Conservation (phyloP, 2,888 invertebrate genomes). For the Neocrepidodera transversa region DNA sequence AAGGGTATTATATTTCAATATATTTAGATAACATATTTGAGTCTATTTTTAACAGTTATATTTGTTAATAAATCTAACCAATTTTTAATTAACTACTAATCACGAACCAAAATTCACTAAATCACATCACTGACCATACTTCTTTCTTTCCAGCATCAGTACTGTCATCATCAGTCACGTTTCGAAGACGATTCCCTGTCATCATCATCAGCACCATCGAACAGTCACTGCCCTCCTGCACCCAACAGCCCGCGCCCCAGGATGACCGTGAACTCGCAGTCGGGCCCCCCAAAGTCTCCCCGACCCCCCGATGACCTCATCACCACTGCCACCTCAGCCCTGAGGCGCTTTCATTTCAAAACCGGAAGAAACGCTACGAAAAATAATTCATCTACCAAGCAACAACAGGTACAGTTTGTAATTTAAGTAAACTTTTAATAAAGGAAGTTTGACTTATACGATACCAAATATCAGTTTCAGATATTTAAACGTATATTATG, state of each 20-base stretch:
- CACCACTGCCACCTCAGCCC: constrained; percentile 65
- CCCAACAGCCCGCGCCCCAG: constrained; percentile 59
- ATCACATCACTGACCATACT: background rate
- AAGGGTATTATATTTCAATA: too few relatives aligned
- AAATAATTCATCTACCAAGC: constrained; percentile 47
- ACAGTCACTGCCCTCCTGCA: constrained; percentile 50
- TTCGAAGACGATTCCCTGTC: constrained; percentile 24
- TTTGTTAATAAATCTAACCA: too few relatives aligned
- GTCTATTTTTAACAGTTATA: too few relatives aligned
- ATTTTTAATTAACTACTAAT: too few relatives aligned
- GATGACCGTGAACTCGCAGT: constrained; percentile 63
- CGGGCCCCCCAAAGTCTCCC: constrained; percentile 57
- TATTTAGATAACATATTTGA: too few relatives aligned
- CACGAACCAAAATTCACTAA: too few relatives aligned
- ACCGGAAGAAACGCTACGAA: constrained; percentile 64
- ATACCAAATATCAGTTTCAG: too few relatives aligned
- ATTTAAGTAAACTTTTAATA: too few relatives aligned
- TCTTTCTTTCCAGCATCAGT: constrained; percentile 30
- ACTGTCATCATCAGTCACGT: constrained; percentile 30
- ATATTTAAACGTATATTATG: too few relatives aligned
- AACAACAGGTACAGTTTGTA: constrained; percentile 39
- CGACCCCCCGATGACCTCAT: constrained; percentile 61
- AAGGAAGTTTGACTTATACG: too few relatives aligned
- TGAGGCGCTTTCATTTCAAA: constrained; percentile 72
- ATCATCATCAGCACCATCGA: constrained; percentile 39